Percentiles rank a stretch among this genome's conserved stretches.
These are phyloP conservation scores for Coryphaenoides rupestris DNA, from an alignment of 2,113 vertebrate species.

Conservation along the genomic window DNA sequence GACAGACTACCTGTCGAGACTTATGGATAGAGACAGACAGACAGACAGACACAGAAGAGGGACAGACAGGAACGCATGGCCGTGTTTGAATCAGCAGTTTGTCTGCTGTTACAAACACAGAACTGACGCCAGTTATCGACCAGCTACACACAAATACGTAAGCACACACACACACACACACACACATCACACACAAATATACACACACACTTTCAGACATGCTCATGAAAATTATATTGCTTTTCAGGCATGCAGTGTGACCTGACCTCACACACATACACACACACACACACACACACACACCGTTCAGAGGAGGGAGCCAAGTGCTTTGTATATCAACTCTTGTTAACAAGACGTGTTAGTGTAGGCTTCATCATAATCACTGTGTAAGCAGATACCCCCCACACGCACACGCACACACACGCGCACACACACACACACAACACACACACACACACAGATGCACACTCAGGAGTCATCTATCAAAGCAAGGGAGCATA, in stretches of 20 bases:
- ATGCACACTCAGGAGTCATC: neutral
- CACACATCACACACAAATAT: neutral
- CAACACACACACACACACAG: slow-evolving; percentile 6
- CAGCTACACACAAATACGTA: slow-evolving; percentile 12
- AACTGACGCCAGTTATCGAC: slow-evolving; percentile 4
- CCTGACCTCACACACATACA: neutral
- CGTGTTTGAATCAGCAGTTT: slow-evolving; percentile 14
- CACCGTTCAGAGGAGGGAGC: neutral
- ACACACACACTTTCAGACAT: slow-evolving; percentile 7
- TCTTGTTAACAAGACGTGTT: slow-evolving; percentile 23
- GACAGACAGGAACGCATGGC: neutral
- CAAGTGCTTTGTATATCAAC: slow-evolving; percentile 16
- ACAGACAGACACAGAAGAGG: neutral
- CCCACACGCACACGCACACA: slow-evolving; percentile 13
- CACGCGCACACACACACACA: slow-evolving; percentile 10
- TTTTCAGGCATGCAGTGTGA: neutral
- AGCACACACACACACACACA: slow-evolving; percentile 8
- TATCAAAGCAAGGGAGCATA: neutral
- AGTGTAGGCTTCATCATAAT: slow-evolving; percentile 15
- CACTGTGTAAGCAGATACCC: slow-evolving; percentile 16
- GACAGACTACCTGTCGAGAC: too few relatives aligned
- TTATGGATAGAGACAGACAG: neutral
- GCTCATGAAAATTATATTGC: neutral
- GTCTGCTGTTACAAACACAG: neutral
- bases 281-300: slow-evolving; percentile 6